Evolutionary conservation across 2,797 vertebrate genomes (phyloP).

Genomic region (Remorina albescens): DNA sequence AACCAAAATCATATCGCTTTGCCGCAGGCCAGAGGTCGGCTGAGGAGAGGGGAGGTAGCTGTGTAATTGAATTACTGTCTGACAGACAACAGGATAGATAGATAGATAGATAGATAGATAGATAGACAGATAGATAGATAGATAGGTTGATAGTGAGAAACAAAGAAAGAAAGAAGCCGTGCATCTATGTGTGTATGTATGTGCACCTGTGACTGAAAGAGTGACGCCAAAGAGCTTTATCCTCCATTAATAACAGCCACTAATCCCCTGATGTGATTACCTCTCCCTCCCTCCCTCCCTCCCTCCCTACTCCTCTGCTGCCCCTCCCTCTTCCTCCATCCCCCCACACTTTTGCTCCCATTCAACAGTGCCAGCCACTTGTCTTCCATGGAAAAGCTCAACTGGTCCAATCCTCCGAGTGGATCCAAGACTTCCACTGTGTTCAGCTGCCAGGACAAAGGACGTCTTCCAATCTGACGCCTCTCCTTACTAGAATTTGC

Average conservation of each 20-base stretch:
- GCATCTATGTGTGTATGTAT: slow-evolving; percentile 10
- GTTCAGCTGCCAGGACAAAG: slow-evolving; percentile 81
- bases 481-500: slow-evolving; percentile 74
- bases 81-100: slow-evolving; percentile 56
- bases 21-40: slow-evolving; percentile 71
- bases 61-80: slow-evolving; percentile 70
- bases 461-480: slow-evolving; percentile 78
- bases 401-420: slow-evolving; percentile 77
- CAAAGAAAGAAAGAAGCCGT: slow-evolving; percentile 23
- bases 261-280: slow-evolving; percentile 86
- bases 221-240: slow-evolving; percentile 68
- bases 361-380: slow-evolving; percentile 77
- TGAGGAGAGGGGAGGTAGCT: slow-evolving; percentile 69
- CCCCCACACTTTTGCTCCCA: slow-evolving; percentile 61
- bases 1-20: slow-evolving; percentile 78
- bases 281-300: slow-evolving; percentile 57
- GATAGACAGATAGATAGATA: slow-evolving; percentile 46
- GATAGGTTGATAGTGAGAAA: slow-evolving; percentile 22
- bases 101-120: slow-evolving; percentile 40
- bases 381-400: slow-evolving; percentile 76
- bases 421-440: slow-evolving; percentile 80
- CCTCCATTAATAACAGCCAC: slow-evolving; percentile 83
- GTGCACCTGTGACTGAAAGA: slow-evolving; percentile 26
- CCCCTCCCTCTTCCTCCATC: slow-evolving; percentile 37
- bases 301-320: slow-evolving; percentile 30